A percentile compares a stretch with the other conserved stretches of the same genome.
Evolutionary conservation across 1,140 invertebrate species (phyloP).

Genomic region (Oscheius sp.): DNA sequence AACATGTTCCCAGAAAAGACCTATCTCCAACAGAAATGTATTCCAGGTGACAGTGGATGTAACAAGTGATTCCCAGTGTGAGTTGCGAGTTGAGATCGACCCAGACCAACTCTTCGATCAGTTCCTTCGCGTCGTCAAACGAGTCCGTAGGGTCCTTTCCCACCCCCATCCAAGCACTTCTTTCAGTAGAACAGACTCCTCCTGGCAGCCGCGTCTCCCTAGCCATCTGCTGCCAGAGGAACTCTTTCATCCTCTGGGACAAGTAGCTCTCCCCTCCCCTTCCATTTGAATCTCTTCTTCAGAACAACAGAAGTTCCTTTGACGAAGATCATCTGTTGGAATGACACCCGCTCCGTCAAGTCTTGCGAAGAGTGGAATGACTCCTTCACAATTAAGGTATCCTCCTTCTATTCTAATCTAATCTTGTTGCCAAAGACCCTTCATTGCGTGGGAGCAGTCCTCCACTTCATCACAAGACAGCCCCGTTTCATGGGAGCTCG

Average conservation of each 20-base stretch:
- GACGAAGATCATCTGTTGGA: conserved; percentile 95
- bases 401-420: conserved; percentile 17
- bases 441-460: conserved; percentile 68
- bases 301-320: conserved; percentile 65
- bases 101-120: conserved; percentile 78
- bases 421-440: conserved; percentile 62
- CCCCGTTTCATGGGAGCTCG: conserved; percentile 74
- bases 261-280: conserved; percentile 58
- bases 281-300: not conserved
- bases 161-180: not conserved
- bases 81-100: conserved; percentile 77
- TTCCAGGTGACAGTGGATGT: conserved; percentile 75
- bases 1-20: too few species aligned
- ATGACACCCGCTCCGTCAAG: conserved; percentile 78
- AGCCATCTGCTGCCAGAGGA: conserved; percentile 82
- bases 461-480: conserved; percentile 75
- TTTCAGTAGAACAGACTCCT: conserved; percentile 12
- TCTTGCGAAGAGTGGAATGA: conserved; percentile 81
- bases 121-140: conserved; percentile 64
- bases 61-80: conserved; percentile 35
- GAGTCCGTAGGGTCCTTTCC: conserved; percentile 40
- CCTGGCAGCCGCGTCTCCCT: conserved; percentile 67
- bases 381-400: conserved; percentile 74
- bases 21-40: not conserved
- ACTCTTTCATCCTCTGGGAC: conserved; percentile 85